These are phyloP conservation scores for Saimiri boliviensis DNA, from an alignment of 2,113 vertebrate species.

Conservation along the genomic window DNA sequence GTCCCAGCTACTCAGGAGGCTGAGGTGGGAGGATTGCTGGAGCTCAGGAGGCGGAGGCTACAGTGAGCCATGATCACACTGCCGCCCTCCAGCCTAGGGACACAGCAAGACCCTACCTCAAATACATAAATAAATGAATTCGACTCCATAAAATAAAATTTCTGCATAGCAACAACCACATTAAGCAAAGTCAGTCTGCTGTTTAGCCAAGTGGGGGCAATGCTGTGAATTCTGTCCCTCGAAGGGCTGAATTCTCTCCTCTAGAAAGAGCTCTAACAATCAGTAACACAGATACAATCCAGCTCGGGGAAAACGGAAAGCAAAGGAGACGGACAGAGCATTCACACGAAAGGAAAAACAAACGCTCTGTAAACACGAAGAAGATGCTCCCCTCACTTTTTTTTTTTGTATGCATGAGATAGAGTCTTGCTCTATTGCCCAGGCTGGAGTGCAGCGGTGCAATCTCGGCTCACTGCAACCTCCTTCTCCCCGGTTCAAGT, in stretches of 20 bases:
- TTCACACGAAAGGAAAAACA: fast-evolving
- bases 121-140: background rate
- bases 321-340: fast-evolving
- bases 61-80: too few species aligned
- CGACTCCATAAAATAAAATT: background rate
- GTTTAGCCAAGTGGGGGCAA: background rate
- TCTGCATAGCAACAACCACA: background rate
- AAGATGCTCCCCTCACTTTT: fast-evolving
- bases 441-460: too few species aligned
- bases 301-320: background rate
- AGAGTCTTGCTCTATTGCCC: too few species aligned
- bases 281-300: background rate
- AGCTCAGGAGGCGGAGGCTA: too few species aligned
- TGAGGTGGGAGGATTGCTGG: too few species aligned
- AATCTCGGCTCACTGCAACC: too few species aligned
- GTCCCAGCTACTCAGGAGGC: too few species aligned
- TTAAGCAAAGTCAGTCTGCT: background rate
- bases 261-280: background rate
- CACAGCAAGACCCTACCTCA: too few species aligned
- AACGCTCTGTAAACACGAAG: fast-evolving
- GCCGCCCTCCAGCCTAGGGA: too few species aligned
- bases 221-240: too few species aligned
- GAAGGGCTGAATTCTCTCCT: background rate
- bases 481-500: too few species aligned
- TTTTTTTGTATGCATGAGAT: too few species aligned